phyloP scores from a whole-genome alignment of 2,113 vertebrate species.

The Copsychus sechellarum region DNA sequence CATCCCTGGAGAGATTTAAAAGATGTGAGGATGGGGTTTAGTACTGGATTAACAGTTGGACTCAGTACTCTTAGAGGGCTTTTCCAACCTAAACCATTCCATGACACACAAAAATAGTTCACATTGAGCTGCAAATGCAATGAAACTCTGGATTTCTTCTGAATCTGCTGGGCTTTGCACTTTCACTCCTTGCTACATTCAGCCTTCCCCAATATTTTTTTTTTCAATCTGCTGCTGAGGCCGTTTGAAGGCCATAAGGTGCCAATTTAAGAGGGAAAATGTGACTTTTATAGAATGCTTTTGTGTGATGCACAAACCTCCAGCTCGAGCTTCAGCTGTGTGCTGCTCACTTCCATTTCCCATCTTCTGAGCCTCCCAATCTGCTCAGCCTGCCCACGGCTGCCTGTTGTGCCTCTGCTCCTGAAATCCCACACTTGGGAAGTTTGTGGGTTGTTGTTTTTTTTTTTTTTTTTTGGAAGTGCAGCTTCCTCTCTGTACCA shows the following conservation, averaged over 20 bases:
- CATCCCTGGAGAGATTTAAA: neutral
- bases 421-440: neutral
- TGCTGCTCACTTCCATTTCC: neutral
- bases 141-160: neutral
- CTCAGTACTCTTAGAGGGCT: neutral
- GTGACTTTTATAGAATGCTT: neutral
- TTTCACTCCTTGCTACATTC: neutral
- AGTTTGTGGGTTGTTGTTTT: neutral
- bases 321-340: neutral
- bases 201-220: neutral
- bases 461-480: neutral
- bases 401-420: neutral
- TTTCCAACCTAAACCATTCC: neutral
- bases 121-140: neutral
- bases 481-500: slow-evolving; percentile 21
- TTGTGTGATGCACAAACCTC: neutral
- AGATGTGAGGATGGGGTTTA: neutral
- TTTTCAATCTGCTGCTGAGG: neutral
- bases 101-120: neutral
- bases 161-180: neutral
- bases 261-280: neutral
- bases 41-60: neutral
- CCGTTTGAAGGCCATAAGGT: neutral
- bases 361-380: rapidly evolving
- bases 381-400: neutral